These are phyloP conservation scores for Heterodera carotae DNA, from an alignment of 1,140 invertebrate genomes.

Conservation along the genomic window DNA sequence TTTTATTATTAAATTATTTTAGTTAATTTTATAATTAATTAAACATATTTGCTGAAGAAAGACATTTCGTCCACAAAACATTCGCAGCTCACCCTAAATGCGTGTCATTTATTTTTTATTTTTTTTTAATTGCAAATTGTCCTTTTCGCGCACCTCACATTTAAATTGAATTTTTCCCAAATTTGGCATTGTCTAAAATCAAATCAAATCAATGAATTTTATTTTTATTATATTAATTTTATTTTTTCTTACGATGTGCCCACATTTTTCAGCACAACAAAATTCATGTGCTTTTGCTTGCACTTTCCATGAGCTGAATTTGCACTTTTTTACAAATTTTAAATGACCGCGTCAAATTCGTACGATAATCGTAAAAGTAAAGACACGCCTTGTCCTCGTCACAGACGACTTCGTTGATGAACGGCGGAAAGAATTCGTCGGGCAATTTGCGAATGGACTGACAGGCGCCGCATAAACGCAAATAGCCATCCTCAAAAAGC, in stretches of 20 bases:
- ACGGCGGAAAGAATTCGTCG: conserved; percentile 64
- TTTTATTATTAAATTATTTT: too few relatives aligned
- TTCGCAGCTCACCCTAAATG: conserved; percentile 60
- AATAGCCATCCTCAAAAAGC: conserved; percentile 57
- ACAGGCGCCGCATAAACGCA: conserved; percentile 63
- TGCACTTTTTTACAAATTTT: conserved; percentile 6
- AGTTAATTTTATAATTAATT: conserved; percentile 10
- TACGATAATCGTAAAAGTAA: conserved; percentile 66
- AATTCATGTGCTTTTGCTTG: conserved; percentile 66
- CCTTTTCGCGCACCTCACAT: conserved; percentile 46
- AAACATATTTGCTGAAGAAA: conserved; percentile 65
- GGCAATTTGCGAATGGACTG: conserved; percentile 63
- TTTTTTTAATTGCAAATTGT: not conserved
- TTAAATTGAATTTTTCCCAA: conserved; percentile 65
- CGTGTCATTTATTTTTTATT: not conserved
- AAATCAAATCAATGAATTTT: not conserved
- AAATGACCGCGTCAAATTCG: conserved; percentile 17
- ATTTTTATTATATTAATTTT: not conserved
- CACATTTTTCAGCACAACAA: conserved; percentile 63
- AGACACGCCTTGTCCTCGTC: conserved; percentile 65
- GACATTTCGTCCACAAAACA: conserved; percentile 66
- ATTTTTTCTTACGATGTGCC: conserved; percentile 47
- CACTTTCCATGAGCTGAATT: conserved; percentile 65
- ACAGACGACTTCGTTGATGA: conserved; percentile 65
- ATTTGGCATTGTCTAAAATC: conserved; percentile 53